Evolutionary conservation across 2,113 vertebrate genomes (phyloP), one percentile per base, ranked within the genome.

Genomic region (Neolamprologus longior): DNA sequence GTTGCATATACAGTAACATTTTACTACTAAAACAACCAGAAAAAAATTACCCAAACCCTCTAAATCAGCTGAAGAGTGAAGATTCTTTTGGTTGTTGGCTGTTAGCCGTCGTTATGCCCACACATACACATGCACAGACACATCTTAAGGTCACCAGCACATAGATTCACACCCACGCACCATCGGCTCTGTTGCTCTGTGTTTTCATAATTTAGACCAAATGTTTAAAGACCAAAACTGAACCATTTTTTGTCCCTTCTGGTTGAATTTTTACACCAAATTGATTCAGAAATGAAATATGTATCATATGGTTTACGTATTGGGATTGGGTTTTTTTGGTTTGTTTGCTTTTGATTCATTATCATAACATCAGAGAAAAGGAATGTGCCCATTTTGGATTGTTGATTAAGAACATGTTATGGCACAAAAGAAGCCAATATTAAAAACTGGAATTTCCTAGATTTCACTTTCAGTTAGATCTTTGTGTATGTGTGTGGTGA

Each of bases 161-260:
- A 86, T 12, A 82, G 85, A 87, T 88, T 89, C 61, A 87, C 84
- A 26, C 87, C 87, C 86, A 92, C 82, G 31, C 86, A 57, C 71
- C 80, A 82, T 42, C 55, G 14, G 80, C 55, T 82, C 1, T 61
- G 55, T n/a, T 52, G 26, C 45, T 50, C 45, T 40, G 26, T 47
- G 26, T 47, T 61, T 82, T 45, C 55, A 63, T 1, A 47, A 47
- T 61, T 57, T 33, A 81, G 53, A 54, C 33, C 33, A 55, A 81
- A 81, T 57, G 53, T 82, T 82, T 82, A 63, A 53, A 78, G 26
- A 52, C 10, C 26, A 50, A 52, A 78, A 52, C 26, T n/a, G 73
- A 0, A 31, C 2, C 4, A 50, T n/a, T 78, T 78, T 21, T 52
- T 50, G 17, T 78, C 7, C 45, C 45, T n/a, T 78, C 45, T 52